These are phyloP conservation scores for Heteromormyrus szaboi DNA, from an alignment of 2,797 vertebrate genomes.

Conservation along the genomic window DNA sequence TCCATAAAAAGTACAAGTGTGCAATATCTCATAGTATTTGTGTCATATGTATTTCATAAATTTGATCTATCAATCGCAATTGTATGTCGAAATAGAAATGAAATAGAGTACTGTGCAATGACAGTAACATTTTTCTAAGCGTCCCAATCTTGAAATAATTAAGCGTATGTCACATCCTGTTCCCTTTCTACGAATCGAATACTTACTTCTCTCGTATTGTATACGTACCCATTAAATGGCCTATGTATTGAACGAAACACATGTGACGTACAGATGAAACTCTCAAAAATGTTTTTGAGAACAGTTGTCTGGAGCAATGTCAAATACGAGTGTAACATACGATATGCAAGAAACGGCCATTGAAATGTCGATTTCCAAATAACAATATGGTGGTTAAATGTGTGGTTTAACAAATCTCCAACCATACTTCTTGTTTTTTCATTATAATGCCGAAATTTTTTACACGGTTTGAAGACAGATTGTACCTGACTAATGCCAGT, in stretches of 20 bases:
- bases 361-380: neutral
- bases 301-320: neutral
- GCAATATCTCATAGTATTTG: neutral
- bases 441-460: neutral
- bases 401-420: neutral
- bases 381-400: neutral
- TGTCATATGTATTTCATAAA: neutral
- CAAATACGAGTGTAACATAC: neutral
- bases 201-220: neutral
- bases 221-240: neutral
- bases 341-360: neutral
- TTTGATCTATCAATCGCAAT: neutral
- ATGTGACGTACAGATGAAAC: neutral
- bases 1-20: neutral
- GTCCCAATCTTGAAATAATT: neutral
- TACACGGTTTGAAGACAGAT: neutral
- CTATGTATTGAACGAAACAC: neutral
- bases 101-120: neutral
- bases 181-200: neutral
- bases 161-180: neutral
- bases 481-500: neutral
- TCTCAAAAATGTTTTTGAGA: neutral
- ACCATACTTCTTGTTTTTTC: neutral
- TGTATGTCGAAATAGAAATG: neutral
- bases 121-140: neutral